Percentiles rank a stretch among this genome's conserved stretches.
Evolutionary conservation across 2,888 invertebrate species (phyloP).

Genomic region (Cephonodes hylas): DNA sequence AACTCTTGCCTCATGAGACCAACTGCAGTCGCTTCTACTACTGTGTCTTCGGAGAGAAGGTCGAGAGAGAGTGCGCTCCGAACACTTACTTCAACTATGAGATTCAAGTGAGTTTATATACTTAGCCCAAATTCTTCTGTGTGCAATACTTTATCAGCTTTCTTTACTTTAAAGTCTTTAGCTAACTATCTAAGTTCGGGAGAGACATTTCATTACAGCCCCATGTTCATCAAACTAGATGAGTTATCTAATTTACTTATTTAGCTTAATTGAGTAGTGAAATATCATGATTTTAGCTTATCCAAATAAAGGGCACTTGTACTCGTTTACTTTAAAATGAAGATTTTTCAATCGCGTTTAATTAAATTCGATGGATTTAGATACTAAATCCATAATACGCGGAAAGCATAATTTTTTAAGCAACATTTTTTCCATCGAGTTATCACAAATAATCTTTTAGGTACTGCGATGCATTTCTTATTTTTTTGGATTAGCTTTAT

Average conservation of each 20-base stretch:
- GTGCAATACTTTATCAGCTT: too few relatives aligned
- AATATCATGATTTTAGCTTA: too few relatives aligned
- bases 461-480: background rate
- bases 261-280: too few relatives aligned
- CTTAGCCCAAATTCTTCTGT: too few relatives aligned
- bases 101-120: constrained; percentile 32
- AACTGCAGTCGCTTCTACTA: constrained; percentile 44
- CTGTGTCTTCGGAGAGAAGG: constrained; percentile 39
- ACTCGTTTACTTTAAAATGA: too few relatives aligned
- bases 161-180: too few relatives aligned
- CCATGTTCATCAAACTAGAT: too few relatives aligned
- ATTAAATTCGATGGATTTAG: background rate
- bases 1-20: constrained; percentile 39
- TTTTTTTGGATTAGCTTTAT: background rate
- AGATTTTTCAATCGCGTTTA: background rate
- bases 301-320: background rate
- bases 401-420: background rate
- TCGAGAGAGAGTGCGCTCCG: constrained; percentile 28
- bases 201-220: too few relatives aligned
- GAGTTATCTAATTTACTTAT: too few relatives aligned
- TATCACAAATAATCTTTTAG: background rate
- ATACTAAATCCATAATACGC: background rate
- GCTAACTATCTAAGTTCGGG: too few relatives aligned
- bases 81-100: constrained; percentile 34
- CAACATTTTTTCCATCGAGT: background rate